Evolutionary conservation across 2,888 invertebrate genomes (phyloP), one percentile per base, ranked within the genome.

Genomic region (Epiblema foenella): DNA sequence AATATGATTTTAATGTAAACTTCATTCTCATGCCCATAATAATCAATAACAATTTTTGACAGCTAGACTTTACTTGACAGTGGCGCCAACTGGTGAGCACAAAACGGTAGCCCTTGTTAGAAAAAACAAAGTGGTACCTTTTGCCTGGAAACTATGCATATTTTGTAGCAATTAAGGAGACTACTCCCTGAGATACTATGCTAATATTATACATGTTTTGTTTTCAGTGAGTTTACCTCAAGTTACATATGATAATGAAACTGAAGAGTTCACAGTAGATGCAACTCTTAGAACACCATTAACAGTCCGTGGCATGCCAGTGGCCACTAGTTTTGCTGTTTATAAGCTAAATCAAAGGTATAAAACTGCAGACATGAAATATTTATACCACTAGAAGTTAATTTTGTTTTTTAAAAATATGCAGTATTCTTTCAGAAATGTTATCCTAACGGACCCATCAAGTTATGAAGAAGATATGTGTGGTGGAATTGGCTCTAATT

Each of bases 391-490:
- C 33, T 15, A 24, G 12, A 15, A 24, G 12, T 0, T 39, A 12
- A 3, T 3, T 39, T 39, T 1, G 0, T 1, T 46, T n/a, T n/a
- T 46, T n/a, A 0, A 7, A 46, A 4, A 15, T 8, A 46, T 15
- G 37, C 4, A 4, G 74, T 77, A 18, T 77, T 74, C 78, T 94
- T 95, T 67, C 83, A 97, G 97, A 73, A 94, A 94, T 77, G 89
- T 95, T 46, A 86, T 97, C 59, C 84, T 97, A 76, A 94, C 95
- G n/a, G 98, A 98, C 87, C 98, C 98, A 39, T 96, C 96, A 49
- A 90, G 94, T n/a, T 97, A 97, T 87, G 98, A 98, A 90, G 98
- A 98, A 91, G 94, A 94, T 77, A 94, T 97, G 77, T 95, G 96
- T 79, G 94, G 95, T 67, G 95, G 96, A n/a, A 79, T 85, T 58